Evolutionary conservation across 2,888 invertebrate species (phyloP).

Genomic region (Amiota mariae): DNA sequence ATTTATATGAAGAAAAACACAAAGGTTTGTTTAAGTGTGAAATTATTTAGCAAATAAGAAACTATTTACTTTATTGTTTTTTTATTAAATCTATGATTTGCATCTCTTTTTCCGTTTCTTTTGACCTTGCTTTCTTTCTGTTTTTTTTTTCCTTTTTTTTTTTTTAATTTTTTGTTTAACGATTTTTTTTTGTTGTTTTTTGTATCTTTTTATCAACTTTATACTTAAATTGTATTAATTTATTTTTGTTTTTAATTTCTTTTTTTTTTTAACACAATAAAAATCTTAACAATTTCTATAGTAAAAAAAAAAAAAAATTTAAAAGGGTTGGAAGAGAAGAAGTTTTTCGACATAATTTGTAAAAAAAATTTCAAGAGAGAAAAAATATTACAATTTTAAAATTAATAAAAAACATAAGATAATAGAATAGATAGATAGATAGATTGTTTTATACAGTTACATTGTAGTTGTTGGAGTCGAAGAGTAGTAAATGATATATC

Average conservation of each 20-base stretch:
- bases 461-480: not conserved
- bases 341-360: slow-evolving; percentile 35
- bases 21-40: slow-evolving; percentile 50
- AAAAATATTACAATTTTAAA: slow-evolving; percentile 56
- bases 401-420: slow-evolving; percentile 53
- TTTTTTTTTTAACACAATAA: slow-evolving; percentile 55
- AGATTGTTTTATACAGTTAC: not conserved
- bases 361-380: slow-evolving; percentile 56
- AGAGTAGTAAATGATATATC: not conserved
- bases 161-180: slow-evolving; percentile 50
- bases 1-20: not conserved
- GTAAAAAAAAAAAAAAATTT: slow-evolving; percentile 37
- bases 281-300: slow-evolving; percentile 48
- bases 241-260: slow-evolving; percentile 36
- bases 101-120: slow-evolving; percentile 34
- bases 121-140: slow-evolving; percentile 45
- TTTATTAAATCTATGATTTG: slow-evolving; percentile 49
- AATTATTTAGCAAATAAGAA: slow-evolving; percentile 68
- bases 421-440: slow-evolving; percentile 17
- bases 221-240: slow-evolving; percentile 27
- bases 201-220: slow-evolving; percentile 33
- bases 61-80: slow-evolving; percentile 61
- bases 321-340: slow-evolving; percentile 19
- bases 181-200: slow-evolving; percentile 51
- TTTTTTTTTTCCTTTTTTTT: slow-evolving; percentile 62